Conservation (phyloP, 2,797 vertebrate genomes). For the Phrynocephalus vlangalii region DNA sequence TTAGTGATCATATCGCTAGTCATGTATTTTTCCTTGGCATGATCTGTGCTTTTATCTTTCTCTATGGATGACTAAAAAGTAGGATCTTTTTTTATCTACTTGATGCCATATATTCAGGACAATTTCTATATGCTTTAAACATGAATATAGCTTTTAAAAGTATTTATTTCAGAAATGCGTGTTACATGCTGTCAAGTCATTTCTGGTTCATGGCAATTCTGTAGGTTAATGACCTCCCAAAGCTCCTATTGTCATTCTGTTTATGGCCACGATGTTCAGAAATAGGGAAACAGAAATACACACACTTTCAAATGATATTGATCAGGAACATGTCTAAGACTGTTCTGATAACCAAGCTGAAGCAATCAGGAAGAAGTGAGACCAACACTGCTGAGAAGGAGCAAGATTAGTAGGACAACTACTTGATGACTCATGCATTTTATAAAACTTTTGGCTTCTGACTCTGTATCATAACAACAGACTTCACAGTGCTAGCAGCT, state of each 20-base stretch:
- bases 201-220: no score
- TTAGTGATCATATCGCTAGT: neutral
- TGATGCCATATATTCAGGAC: no score
- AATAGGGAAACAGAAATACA: constrained; percentile 7
- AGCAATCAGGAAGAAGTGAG: constrained; percentile 51
- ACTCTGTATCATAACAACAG: constrained; percentile 57
- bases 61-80: no score
- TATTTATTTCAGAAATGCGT: no score
- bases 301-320: constrained; percentile 48
- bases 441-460: constrained; percentile 39
- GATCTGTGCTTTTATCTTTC: no score
- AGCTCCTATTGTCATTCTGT: no score
- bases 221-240: no score
- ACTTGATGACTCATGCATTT: constrained; percentile 74
- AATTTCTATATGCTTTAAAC: no score
- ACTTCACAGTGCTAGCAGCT: constrained; percentile 41
- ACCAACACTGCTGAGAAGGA: constrained; percentile 53
- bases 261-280: no score
- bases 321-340: constrained; percentile 55
- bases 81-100: no score
- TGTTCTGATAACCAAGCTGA: constrained; percentile 60
- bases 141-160: no score
- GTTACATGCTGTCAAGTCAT: no score
- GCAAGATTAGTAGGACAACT: constrained; percentile 66
- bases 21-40: neutral